Percentiles rank a stretch among this genome's conserved stretches.
Conservation (phyloP, 2,113 vertebrate genomes). For the Nothobranchius kuhntae region DNA sequence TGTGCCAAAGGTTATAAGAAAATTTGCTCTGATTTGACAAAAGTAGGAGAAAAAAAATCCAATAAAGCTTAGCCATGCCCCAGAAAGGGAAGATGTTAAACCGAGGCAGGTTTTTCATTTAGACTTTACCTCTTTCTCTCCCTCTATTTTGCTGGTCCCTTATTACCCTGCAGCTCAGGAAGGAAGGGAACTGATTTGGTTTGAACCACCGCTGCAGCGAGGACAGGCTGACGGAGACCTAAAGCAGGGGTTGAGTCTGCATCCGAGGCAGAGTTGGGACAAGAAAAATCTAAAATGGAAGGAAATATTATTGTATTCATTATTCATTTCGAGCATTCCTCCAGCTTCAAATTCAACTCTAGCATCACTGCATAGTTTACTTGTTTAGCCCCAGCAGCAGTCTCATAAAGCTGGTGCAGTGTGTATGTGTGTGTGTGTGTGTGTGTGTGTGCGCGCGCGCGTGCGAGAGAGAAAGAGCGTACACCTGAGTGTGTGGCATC, state of each 20-base stretch:
- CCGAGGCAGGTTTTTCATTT: constrained; percentile 74
- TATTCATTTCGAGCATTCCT: constrained; percentile 44
- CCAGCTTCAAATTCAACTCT: constrained; percentile 33
- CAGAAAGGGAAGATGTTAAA: constrained; percentile 74
- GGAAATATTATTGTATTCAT: constrained; percentile 55
- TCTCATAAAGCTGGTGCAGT: constrained; percentile 28
- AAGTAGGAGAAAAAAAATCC: constrained; percentile 64
- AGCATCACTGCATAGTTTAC: constrained; percentile 27
- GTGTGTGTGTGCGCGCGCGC: constrained; percentile 3
- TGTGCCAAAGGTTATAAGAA: constrained; percentile 72
- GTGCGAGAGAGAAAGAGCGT: not conserved
- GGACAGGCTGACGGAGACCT: constrained; percentile 53
- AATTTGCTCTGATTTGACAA: constrained; percentile 61
- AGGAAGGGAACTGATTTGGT: constrained; percentile 64
- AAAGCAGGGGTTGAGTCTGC: constrained; percentile 26
- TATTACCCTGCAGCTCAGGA: constrained; percentile 65
- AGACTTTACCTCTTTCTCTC: constrained; percentile 54
- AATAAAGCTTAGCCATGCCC: constrained; percentile 75
- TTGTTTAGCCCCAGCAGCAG: constrained; percentile 39
- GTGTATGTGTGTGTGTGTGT: constrained; percentile 1
- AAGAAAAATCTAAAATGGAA: constrained; percentile 51
- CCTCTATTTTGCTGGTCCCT: constrained; percentile 55
- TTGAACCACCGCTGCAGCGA: constrained; percentile 48
- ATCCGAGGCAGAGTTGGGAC: constrained; percentile 33
- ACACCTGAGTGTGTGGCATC: constrained; percentile 19